phyloP scores from a whole-genome alignment of 2,888 invertebrate genomes.

The Athetis lepigone region DNA sequence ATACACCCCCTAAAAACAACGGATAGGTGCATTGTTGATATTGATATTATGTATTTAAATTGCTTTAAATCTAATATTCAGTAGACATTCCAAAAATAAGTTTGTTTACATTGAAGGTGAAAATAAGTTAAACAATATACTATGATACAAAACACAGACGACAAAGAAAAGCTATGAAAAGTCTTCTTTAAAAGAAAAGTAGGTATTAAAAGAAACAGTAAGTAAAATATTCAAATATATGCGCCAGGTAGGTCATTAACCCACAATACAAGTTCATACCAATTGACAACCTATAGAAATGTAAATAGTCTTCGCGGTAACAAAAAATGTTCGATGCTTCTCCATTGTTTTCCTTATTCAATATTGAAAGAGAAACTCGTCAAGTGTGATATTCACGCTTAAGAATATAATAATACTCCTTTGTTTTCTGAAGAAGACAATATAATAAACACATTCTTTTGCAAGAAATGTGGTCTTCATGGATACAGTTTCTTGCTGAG shows the following conservation, averaged over 20 bases:
- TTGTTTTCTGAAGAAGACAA: constrained; percentile 11
- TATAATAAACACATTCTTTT: not conserved
- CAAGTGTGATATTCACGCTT: constrained; percentile 13
- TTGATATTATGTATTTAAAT: too few species aligned
- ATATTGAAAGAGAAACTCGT: constrained; percentile 37
- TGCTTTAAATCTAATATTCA: too few species aligned
- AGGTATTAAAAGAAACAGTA: not conserved
- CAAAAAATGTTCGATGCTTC: constrained; percentile 33
- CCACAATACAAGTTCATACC: constrained; percentile 39
- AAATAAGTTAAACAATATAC: too few species aligned
- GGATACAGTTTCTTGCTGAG: not conserved
- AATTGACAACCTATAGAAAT: constrained; percentile 43
- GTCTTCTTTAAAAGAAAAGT: constrained; percentile 2
- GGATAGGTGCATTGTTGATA: too few species aligned
- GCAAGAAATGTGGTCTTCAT: not conserved
- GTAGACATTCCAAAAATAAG: too few species aligned
- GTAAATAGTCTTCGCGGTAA: constrained; percentile 49
- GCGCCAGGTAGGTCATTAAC: constrained; percentile 30
- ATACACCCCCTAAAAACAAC: too few species aligned
- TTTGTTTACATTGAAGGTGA: too few species aligned
- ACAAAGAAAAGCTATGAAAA: not conserved
- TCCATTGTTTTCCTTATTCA: constrained; percentile 39
- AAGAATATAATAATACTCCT: not conserved
- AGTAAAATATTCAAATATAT: constrained; percentile 32
- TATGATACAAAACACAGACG: not conserved